These are phyloP conservation scores for Thamnaconus septentrionalis DNA, from an alignment of 2,113 vertebrate species.

Conservation along the genomic window DNA sequence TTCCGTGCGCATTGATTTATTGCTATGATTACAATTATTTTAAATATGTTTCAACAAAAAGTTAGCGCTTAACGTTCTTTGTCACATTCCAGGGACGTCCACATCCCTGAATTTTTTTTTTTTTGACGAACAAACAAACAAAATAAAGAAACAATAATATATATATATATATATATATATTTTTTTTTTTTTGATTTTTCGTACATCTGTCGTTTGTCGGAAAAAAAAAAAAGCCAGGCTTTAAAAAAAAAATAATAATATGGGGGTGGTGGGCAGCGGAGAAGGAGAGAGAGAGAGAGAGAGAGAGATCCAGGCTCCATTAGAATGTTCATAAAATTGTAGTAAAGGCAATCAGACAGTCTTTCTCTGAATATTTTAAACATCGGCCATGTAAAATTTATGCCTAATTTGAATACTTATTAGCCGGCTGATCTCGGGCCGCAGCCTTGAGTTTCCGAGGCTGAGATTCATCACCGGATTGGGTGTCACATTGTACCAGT, in stretches of 20 bases:
- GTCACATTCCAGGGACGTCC: no score
- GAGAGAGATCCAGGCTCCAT: constrained; percentile 71
- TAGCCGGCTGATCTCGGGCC: constrained; percentile 92
- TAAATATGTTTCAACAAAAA: no score
- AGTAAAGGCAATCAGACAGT: constrained; percentile 93
- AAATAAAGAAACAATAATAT: no score
- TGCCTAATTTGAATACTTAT: constrained; percentile 99
- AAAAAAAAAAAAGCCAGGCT: no score
- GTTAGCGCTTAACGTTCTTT: no score
- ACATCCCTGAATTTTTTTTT: no score
- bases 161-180: constrained; percentile 15
- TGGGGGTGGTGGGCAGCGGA: constrained; percentile 5
- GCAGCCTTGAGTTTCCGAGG: constrained; percentile 90
- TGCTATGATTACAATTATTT: no score
- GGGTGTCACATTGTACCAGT: constrained; percentile 72
- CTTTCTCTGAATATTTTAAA: constrained; percentile 99
- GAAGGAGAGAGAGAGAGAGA: constrained; percentile 50
- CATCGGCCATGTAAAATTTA: constrained; percentile 99
- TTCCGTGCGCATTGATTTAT: no score
- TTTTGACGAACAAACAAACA: no score
- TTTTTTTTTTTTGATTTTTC: neutral
- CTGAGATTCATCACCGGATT: constrained; percentile 88
- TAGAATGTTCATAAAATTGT: constrained; percentile 92
- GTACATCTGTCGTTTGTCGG: no score
- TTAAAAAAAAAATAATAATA: no score